These are phyloP conservation scores for Phycodurus eques DNA, from an alignment of 2,113 vertebrate genomes.

Conservation along the genomic window DNA sequence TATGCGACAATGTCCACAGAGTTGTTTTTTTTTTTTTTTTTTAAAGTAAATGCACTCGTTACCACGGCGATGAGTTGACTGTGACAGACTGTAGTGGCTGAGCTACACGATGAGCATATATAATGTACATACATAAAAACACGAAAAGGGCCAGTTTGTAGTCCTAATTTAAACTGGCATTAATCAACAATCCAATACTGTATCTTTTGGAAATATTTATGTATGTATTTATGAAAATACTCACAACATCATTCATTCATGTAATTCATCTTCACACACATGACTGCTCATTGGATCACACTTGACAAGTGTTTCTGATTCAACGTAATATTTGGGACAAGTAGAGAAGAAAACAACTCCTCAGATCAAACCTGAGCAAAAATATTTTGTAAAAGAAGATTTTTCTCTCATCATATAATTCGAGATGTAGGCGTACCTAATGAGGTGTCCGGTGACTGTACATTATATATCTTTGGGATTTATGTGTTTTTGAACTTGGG, in stretches of 20 bases:
- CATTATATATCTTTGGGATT: too few relatives aligned
- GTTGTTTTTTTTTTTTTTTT: conserved; percentile 33
- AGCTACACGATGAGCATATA: background rate
- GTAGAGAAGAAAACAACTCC: background rate
- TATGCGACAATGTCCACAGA: conserved; percentile 36
- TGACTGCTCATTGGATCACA: conserved; percentile 10
- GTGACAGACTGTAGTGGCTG: conserved; percentile 51
- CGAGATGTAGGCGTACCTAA: too few relatives aligned
- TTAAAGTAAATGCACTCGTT: conserved; percentile 29
- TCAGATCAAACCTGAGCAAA: background rate
- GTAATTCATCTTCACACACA: conserved; percentile 2
- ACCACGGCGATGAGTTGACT: conserved; percentile 33
- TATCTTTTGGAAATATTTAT: background rate
- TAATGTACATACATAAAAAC: conserved; percentile 7
- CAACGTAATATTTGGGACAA: background rate
- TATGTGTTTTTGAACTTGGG: too few relatives aligned
- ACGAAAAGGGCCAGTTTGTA: background rate
- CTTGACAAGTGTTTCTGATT: conserved; percentile 37
- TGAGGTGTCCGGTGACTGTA: too few relatives aligned
- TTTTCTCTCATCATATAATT: too few relatives aligned
- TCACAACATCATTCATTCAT: conserved; percentile 25
- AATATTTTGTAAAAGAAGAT: too few relatives aligned
- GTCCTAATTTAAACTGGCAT: background rate
- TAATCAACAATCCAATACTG: background rate
- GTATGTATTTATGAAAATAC: background rate